These are phyloP conservation scores for Zosterops hypoxanthus DNA, from an alignment of 2,113 vertebrate species.

Conservation along the genomic window DNA sequence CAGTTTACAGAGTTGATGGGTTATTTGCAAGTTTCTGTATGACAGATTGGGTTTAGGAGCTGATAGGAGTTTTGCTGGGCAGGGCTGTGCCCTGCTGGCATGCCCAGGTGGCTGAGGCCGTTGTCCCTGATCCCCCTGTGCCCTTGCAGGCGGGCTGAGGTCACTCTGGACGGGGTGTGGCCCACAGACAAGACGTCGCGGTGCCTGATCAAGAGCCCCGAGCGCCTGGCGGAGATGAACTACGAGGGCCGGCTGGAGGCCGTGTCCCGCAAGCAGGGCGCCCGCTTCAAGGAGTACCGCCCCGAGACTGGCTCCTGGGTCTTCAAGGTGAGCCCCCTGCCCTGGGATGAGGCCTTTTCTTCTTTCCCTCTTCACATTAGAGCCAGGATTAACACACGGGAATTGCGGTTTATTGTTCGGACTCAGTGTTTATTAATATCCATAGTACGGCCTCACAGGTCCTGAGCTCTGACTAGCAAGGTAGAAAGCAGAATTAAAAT, in stretches of 20 bases:
- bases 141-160: conserved; percentile 81
- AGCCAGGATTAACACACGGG: too few relatives aligned
- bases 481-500: not conserved
- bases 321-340: conserved; percentile 81
- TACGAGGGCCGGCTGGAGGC: conserved; percentile 91
- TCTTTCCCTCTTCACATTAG: too few relatives aligned
- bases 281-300: conserved; percentile 93
- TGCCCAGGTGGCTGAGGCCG: not conserved
- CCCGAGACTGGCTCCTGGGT: conserved; percentile 96
- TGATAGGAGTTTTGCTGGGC: accelerated
- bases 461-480: not conserved
- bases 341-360: too few relatives aligned
- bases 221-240: conserved; percentile 89
- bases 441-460: not conserved
- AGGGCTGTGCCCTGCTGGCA: not conserved
- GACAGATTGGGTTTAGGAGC: accelerated
- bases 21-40: accelerated
- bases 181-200: conserved; percentile 93
- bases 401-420: too few relatives aligned
- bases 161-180: conserved; percentile 96
- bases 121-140: accelerated
- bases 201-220: conserved; percentile 88
- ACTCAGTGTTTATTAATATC: too few relatives aligned
- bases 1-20: accelerated
- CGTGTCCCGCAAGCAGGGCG: conserved; percentile 88